A percentile compares a stretch with the other conserved stretches of the same genome.
Conservation (phyloP, 2,888 invertebrate species). For the Drosophila percnosoma region DNA sequence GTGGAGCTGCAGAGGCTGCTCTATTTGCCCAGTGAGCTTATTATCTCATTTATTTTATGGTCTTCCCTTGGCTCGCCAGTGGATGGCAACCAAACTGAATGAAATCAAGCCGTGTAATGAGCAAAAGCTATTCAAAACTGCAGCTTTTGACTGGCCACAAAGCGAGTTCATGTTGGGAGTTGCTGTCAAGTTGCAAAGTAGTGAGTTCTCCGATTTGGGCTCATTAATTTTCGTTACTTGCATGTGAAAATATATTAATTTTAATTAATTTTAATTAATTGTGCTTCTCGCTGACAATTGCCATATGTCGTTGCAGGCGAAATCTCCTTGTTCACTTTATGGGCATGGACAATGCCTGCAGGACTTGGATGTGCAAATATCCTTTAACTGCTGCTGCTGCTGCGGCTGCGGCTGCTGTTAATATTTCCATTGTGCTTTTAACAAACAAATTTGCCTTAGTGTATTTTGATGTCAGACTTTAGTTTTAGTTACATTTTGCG, state of each 20-base stretch:
- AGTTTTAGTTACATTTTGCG: conserved; percentile 48
- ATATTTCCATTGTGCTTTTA: conserved; percentile 63
- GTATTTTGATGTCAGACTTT: conserved; percentile 56
- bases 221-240: conserved; percentile 18
- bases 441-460: conserved; percentile 67
- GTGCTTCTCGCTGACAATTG: not conserved
- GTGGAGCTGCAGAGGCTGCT: not conserved
- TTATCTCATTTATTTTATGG: conserved; percentile 62
- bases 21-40: conserved; percentile 39
- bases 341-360: conserved; percentile 14
- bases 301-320: conserved; percentile 1
- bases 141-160: conserved; percentile 26
- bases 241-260: conserved; percentile 7
- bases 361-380: conserved; percentile 8
- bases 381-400: conserved; percentile 4
- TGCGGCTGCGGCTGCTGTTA: conserved; percentile 40
- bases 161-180: not conserved
- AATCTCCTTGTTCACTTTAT: conserved; percentile 7
- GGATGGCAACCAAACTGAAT: conserved; percentile 34
- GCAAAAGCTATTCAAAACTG: conserved; percentile 58
- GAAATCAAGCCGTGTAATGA: conserved; percentile 63
- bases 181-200: not conserved
- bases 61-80: conserved; percentile 26
- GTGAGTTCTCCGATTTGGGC: not conserved
- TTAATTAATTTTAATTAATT: conserved; percentile 10